phyloP scores from a whole-genome alignment of 2,797 vertebrate species.

The Oryzias sinensis region DNA sequence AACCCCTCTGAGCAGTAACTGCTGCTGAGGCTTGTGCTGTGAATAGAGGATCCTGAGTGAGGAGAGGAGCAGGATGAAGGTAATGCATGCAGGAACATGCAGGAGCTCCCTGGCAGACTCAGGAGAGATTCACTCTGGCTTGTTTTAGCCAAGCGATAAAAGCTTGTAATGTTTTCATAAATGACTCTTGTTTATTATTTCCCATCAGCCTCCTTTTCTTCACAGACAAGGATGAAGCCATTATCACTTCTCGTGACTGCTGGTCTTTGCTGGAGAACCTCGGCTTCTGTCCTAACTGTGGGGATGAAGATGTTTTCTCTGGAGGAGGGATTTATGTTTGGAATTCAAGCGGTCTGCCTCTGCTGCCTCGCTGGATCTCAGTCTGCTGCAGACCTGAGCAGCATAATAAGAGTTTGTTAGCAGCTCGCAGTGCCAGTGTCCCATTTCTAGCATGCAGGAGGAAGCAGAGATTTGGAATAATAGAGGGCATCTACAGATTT shows the following conservation, averaged over 20 bases:
- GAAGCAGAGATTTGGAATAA: constrained; percentile 12
- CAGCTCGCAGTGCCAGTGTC: constrained; percentile 34
- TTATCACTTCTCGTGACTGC: neutral
- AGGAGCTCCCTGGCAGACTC: constrained; percentile 27
- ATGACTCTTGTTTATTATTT: constrained; percentile 6
- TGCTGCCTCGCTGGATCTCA: constrained; percentile 36
- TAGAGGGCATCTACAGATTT: neutral
- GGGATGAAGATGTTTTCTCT: constrained; percentile 24
- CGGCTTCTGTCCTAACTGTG: neutral
- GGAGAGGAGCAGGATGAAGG: constrained; percentile 26
- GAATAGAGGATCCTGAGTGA: constrained; percentile 23
- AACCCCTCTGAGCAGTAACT: too few relatives aligned
- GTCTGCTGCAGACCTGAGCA: constrained; percentile 57
- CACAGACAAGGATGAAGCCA: neutral
- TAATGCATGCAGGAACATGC: constrained; percentile 53
- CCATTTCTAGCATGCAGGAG: constrained; percentile 15
- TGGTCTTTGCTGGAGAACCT: neutral
- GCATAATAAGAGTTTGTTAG: constrained; percentile 51
- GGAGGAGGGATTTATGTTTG: constrained; percentile 31
- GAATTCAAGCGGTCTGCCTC: constrained; percentile 40
- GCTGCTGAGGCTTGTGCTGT: constrained; percentile 28
- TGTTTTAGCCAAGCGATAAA: constrained; percentile 16
- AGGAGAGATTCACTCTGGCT: constrained; percentile 24
- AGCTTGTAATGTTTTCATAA: constrained; percentile 7
- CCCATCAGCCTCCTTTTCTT: constrained; percentile 23